Conservation (phyloP, 1,140 invertebrate species). For the Linepithema humile region DNA sequence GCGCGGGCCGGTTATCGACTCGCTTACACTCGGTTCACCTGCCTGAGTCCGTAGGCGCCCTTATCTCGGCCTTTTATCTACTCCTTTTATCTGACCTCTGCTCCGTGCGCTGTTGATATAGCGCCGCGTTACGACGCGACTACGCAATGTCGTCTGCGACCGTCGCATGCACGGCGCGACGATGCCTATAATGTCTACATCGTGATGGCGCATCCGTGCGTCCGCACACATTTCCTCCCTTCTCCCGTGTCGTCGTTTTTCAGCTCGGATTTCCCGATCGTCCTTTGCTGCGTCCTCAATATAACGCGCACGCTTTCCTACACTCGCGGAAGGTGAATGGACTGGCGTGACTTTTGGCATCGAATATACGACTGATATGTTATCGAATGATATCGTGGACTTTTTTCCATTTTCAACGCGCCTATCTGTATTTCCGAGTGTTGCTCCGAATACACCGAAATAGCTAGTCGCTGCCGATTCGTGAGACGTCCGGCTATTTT, state of each 20-base stretch:
- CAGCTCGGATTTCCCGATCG: constrained; percentile 21
- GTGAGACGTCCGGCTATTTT: constrained; percentile 25
- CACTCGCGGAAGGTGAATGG: constrained; percentile 17
- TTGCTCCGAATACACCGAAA: constrained; percentile 1
- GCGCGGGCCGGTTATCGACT: constrained; percentile 71
- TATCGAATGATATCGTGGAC: neutral
- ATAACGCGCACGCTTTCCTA: neutral
- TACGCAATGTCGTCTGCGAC: constrained; percentile 56
- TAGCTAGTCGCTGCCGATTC: neutral
- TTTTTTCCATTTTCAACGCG: neutral
- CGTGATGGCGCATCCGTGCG: constrained; percentile 26
- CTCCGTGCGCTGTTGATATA: constrained; percentile 71
- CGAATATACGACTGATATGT: constrained; percentile 42
- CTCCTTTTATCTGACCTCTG: constrained; percentile 80
- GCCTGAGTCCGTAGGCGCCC: constrained; percentile 65
- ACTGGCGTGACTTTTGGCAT: constrained; percentile 43
- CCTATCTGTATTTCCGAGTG: neutral
- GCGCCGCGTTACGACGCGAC: constrained; percentile 29
- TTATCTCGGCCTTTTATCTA: constrained; percentile 79
- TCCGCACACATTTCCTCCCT: neutral
- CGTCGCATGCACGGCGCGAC: constrained; percentile 54
- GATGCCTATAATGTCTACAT: constrained; percentile 73
- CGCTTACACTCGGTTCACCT: constrained; percentile 77
- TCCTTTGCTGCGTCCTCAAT: neutral
- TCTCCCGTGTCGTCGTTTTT: neutral